Evolutionary conservation across 2,888 invertebrate species (phyloP), one percentile per base, ranked within the genome.

Genomic region (Nowickia ferox): DNA sequence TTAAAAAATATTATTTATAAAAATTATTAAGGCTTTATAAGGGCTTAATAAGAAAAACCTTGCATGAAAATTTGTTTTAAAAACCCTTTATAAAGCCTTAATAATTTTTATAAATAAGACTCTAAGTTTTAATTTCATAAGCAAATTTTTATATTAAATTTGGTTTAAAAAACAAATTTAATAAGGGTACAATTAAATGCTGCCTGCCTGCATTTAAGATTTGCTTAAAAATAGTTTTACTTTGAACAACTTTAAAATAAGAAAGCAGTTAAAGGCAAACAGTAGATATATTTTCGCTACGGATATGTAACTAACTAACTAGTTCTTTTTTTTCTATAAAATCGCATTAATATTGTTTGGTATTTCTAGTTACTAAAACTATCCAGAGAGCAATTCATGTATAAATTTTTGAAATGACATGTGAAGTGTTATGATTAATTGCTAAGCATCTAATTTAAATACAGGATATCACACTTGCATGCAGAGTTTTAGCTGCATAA

Each of bases 371-470:
- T 42, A 40, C 13, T 40, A 19, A 42, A 13, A 5, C 6, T 66
- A 9, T 13, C 10, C 1, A 10, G 51, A 17, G 9, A 66, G 17
- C 51, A 38, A n/a, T 44, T 51, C 40, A 42, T 40, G 13, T 42
- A 40, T 30, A 53, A 30, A 42, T 13, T 17, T 53, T 42, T 44
- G 0, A 51, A 30, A 53, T 55, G 44, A 8, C 42, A 53, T 53
- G 30, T 30, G 1, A 22, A 30, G 30, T 65, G 38, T 30, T 65
- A 55, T 75, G 65, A 75, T 55, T 75, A 55, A 75, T 75, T 75
- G 65, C 38, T 30, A 0, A 55, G 0, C 42, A 55, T 65, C n/a
- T 55, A 53, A 44, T 55, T 51, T 75, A 30, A 75, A 44, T 17
- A 30, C 53, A 44, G 53, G 17, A 75, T 75, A 75, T 53, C 51